These are phyloP conservation scores for Hyposoter dolosus DNA, from an alignment of 2,888 invertebrate species.

Conservation along the genomic window DNA sequence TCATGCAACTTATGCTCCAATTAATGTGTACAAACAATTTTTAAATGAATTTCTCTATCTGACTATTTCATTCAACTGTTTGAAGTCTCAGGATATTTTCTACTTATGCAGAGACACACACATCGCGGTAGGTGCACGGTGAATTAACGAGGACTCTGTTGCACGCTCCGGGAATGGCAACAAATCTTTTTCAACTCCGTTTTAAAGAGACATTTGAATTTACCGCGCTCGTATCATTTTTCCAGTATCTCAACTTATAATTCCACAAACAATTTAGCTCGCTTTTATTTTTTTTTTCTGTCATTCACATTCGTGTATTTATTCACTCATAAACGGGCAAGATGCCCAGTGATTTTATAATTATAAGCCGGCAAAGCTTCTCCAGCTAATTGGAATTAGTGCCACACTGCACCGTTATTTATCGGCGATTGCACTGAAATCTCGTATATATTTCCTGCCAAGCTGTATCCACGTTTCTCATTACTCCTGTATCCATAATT, in stretches of 20 bases:
- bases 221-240: constrained; percentile 36
- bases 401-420: constrained; percentile 56
- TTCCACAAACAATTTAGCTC: constrained; percentile 5
- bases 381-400: constrained; percentile 65
- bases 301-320: constrained; percentile 18
- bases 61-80: background rate
- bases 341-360: constrained; percentile 49
- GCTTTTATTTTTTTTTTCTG: background rate
- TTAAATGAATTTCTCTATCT: constrained; percentile 17
- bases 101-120: background rate
- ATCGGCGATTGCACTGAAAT: constrained; percentile 46
- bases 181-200: constrained; percentile 24
- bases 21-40: constrained; percentile 28
- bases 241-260: constrained; percentile 37
- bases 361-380: constrained; percentile 45
- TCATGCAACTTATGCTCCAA: constrained; percentile 42
- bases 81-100: constrained; percentile 14
- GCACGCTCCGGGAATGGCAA: constrained; percentile 13
- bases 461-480: constrained; percentile 18
- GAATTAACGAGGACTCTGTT: constrained; percentile 8
- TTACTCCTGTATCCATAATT: constrained; percentile 7
- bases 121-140: constrained; percentile 45
- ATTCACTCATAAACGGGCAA: constrained; percentile 25
- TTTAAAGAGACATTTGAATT: constrained; percentile 20
- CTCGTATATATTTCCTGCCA: constrained; percentile 43